A percentile compares a stretch with the other conserved stretches of the same genome.
These are phyloP conservation scores for Sigmodon hispidus DNA, from an alignment of 2,113 vertebrate genomes.

Conservation along the genomic window DNA sequence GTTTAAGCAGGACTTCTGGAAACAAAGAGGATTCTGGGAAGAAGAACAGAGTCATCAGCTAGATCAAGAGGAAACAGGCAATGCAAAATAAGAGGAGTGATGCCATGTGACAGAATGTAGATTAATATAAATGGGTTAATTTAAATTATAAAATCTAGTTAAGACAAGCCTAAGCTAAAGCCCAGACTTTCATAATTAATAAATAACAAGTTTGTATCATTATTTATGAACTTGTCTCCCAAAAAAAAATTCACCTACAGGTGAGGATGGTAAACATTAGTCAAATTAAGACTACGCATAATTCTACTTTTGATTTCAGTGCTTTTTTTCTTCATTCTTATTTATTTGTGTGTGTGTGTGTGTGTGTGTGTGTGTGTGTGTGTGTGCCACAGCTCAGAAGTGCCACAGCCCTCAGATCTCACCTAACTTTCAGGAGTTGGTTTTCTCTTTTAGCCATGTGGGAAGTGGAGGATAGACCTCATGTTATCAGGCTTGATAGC, in stretches of 20 bases:
- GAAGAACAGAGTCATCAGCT: background rate
- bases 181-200: background rate
- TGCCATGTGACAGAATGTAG: background rate
- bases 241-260: background rate
- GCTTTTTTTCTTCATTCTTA: background rate
- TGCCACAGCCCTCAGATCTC: background rate
- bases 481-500: too few relatives aligned
- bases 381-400: background rate
- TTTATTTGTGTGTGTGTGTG: background rate
- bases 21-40: background rate
- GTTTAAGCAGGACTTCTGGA: background rate
- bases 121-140: background rate
- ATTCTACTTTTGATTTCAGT: slow-evolving; percentile 38
- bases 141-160: background rate
- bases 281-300: background rate
- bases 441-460: background rate
- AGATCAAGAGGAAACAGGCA: background rate
- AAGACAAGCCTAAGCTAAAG: background rate
- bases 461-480: background rate
- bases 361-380: background rate
- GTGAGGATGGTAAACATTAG: background rate
- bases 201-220: background rate
- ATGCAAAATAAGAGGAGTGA: background rate
- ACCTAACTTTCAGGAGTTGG: background rate
- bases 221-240: background rate